Evolutionary conservation across 2,888 invertebrate species (phyloP).

Genomic region (Ectemnius cavifrons): DNA sequence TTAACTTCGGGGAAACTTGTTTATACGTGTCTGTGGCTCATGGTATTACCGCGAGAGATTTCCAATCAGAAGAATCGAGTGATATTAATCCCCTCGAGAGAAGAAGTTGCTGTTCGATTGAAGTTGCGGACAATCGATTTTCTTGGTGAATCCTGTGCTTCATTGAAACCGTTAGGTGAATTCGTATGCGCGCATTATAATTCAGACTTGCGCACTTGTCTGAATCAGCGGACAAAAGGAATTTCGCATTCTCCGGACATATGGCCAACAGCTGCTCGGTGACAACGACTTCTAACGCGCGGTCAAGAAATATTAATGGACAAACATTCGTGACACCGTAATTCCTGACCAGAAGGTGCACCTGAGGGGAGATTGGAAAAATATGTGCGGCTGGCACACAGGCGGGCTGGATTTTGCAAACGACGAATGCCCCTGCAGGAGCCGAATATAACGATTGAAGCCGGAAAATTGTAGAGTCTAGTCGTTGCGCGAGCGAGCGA

Average conservation of each 20-base stretch:
- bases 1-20: neutral
- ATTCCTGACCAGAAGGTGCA: no score
- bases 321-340: no score
- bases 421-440: neutral
- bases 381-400: slow-evolving; percentile 8
- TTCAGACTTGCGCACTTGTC: neutral
- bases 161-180: slow-evolving; percentile 2
- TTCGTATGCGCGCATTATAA: neutral
- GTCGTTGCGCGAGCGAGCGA: slow-evolving; percentile 46
- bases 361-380: slow-evolving; percentile 4
- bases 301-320: slow-evolving; percentile 1
- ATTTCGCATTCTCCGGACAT: slow-evolving; percentile 25
- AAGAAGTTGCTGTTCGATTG: neutral
- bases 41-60: neutral
- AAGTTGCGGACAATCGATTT: neutral
- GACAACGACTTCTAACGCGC: neutral
- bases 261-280: slow-evolving; percentile 32
- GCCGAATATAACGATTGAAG: slow-evolving; percentile 38
- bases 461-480: slow-evolving; percentile 37
- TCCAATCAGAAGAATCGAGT: neutral
- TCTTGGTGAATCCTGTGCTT: neutral
- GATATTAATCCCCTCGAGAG: neutral
- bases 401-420: slow-evolving; percentile 1
- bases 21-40: neutral
- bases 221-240: slow-evolving; percentile 5